Conservation (phyloP, 2,797 vertebrate species). For the Scarus forsteni region DNA sequence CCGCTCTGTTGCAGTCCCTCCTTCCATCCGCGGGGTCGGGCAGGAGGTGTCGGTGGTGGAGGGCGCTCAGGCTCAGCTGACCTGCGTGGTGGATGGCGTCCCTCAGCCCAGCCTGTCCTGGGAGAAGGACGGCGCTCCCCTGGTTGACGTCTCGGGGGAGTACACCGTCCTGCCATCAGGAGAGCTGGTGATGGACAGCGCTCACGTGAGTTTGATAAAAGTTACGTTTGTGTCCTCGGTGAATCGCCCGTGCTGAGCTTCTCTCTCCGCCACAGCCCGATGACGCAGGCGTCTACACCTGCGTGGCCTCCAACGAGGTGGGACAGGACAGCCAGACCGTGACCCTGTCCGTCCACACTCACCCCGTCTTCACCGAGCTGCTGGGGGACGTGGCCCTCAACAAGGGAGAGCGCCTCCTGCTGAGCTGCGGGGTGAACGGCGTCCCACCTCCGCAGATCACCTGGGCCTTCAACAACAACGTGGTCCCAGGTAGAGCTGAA, state of each 20-base stretch:
- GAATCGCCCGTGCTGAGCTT: background rate
- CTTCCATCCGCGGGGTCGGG: constrained; percentile 85
- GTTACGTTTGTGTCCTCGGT: background rate
- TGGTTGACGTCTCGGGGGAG: constrained; percentile 84
- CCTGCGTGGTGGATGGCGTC: constrained; percentile 89
- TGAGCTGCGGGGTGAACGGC: constrained; percentile 89
- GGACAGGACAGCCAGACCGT: constrained; percentile 88
- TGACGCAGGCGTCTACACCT: constrained; percentile 92
- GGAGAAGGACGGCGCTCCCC: constrained; percentile 84
- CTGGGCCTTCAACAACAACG: constrained; percentile 96
- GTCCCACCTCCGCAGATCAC: constrained; percentile 90
- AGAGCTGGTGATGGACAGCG: constrained; percentile 89
- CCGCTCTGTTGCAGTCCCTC: constrained; percentile 86
- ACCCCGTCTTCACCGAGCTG: constrained; percentile 91
- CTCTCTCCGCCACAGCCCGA: constrained; percentile 77
- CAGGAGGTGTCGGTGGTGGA: constrained; percentile 83
- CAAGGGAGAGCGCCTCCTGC: constrained; percentile 90
- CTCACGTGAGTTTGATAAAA: constrained; percentile 85
- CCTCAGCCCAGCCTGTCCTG: constrained; percentile 90
- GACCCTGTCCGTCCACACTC: constrained; percentile 86
- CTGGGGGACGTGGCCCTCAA: constrained; percentile 91
- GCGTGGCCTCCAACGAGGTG: constrained; percentile 88
- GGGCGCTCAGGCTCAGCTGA: constrained; percentile 84
- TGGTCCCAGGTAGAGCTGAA: constrained; percentile 89
- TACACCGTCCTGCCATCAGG: constrained; percentile 87